These are phyloP conservation scores for Agraylea sexmaculata DNA, from an alignment of 1,140 invertebrate genomes.

Conservation along the genomic window DNA sequence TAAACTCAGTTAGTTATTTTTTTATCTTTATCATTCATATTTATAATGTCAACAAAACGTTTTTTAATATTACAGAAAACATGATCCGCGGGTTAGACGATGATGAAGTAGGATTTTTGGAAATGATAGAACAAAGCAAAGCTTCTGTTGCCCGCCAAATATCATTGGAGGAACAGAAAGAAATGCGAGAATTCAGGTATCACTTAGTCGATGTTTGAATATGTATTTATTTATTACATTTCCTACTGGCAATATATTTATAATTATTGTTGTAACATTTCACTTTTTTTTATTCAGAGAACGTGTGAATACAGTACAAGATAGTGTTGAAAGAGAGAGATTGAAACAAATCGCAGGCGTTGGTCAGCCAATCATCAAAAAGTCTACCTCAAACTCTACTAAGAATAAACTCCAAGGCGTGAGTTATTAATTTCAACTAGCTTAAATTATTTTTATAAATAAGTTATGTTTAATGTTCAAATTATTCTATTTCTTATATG, in stretches of 20 bases:
- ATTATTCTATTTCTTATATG: slow-evolving; percentile 26
- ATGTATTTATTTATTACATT: background rate
- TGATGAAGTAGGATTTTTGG: slow-evolving; percentile 88
- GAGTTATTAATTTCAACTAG: slow-evolving; percentile 23
- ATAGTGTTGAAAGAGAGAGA: slow-evolving; percentile 51
- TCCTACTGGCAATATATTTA: background rate
- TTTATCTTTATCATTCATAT: slow-evolving; percentile 8
- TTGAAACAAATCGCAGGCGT: slow-evolving; percentile 32
- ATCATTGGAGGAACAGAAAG: slow-evolving; percentile 64
- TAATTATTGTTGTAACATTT: too few species aligned
- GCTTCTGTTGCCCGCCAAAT: slow-evolving; percentile 72
- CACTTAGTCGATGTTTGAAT: too few species aligned
- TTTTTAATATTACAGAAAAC: slow-evolving; percentile 56
- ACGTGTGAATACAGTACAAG: slow-evolving; percentile 63
- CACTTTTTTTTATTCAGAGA: slow-evolving; percentile 31
- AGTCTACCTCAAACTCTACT: slow-evolving; percentile 40
- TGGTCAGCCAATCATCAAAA: slow-evolving; percentile 20
- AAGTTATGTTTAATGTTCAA: slow-evolving; percentile 25
- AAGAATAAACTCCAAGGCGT: slow-evolving; percentile 39
- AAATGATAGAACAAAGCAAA: slow-evolving; percentile 77
- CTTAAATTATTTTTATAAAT: slow-evolving; percentile 14
- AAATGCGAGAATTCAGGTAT: slow-evolving; percentile 73
- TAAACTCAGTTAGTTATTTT: slow-evolving; percentile 64
- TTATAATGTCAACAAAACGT: slow-evolving; percentile 2
- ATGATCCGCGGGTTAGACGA: slow-evolving; percentile 90